Conservation (phyloP, 1,140 invertebrate species). For the Mycetomoellerius zeteki region DNA sequence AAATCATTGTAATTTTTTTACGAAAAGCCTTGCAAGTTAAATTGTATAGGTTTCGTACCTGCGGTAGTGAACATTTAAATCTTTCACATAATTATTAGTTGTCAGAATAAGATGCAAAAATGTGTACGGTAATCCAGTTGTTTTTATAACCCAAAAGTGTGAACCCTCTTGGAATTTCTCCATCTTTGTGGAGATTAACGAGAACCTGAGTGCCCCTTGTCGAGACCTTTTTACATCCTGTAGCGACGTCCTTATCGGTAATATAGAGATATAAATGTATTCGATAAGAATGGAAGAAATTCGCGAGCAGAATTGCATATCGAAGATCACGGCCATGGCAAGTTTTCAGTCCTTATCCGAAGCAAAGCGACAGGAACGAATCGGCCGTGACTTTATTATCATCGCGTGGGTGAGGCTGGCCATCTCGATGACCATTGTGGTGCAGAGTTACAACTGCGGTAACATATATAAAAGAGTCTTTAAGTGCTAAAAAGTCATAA, state of each 20-base stretch:
- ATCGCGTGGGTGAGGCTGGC: constrained; percentile 67
- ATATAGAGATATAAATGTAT: constrained; percentile 54
- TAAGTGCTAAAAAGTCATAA: constrained; percentile 27
- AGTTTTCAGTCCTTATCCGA: constrained; percentile 71
- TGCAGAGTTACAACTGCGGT: constrained; percentile 46
- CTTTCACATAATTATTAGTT: constrained; percentile 27
- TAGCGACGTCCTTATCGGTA: constrained; percentile 57
- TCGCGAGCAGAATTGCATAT: constrained; percentile 58
- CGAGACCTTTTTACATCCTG: constrained; percentile 36
- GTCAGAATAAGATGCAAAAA: constrained; percentile 15
- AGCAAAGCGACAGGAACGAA: constrained; percentile 73
- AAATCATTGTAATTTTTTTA: constrained; percentile 43
- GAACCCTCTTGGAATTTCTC: constrained; percentile 1
- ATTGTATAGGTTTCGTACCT: constrained; percentile 14
- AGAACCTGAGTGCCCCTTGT: background rate
- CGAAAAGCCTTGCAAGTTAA: background rate
- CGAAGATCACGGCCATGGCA: constrained; percentile 59
- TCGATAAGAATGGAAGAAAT: constrained; percentile 6
- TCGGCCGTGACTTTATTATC: constrained; percentile 76
- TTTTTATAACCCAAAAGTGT: constrained; percentile 6
- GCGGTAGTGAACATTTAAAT: constrained; percentile 44
- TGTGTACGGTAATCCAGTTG: constrained; percentile 8
- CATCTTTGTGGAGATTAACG: constrained; percentile 18
- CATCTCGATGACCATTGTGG: constrained; percentile 64
- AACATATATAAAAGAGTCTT: constrained; percentile 27